These are phyloP conservation scores for Lordiphosa mommai DNA, from an alignment of 1,140 invertebrate species.

Conservation along the genomic window DNA sequence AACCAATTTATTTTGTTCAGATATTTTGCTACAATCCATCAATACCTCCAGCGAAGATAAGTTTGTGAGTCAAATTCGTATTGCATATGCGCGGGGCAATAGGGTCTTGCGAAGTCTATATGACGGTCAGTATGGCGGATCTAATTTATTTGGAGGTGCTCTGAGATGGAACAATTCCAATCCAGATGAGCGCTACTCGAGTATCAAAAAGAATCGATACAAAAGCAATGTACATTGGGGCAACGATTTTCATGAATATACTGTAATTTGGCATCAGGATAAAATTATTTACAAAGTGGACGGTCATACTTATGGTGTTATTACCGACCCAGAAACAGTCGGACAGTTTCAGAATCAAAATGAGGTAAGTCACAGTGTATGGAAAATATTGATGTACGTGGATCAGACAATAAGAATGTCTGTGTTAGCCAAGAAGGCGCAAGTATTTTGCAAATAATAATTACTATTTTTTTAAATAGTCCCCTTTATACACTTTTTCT, in stretches of 20 bases:
- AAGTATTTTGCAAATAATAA: too few relatives aligned
- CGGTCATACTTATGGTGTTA: conserved; percentile 51
- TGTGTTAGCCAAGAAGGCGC: too few relatives aligned
- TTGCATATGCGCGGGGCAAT: conserved; percentile 26
- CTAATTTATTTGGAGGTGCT: conserved; percentile 14
- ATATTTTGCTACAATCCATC: conserved; percentile 14
- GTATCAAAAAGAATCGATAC: too few relatives aligned
- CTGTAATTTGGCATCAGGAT: conserved; percentile 83
- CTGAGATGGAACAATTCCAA: neutral
- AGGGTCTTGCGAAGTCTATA: rapidly evolving
- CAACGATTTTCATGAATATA: conserved; percentile 83
- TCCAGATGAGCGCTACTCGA: too few relatives aligned
- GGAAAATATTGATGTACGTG: neutral
- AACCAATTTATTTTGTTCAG: conserved; percentile 6
- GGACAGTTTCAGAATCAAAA: neutral
- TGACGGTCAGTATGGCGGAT: neutral
- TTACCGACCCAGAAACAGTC: neutral
- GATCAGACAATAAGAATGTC: too few relatives aligned
- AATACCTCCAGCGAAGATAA: neutral
- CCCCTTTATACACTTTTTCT: too few relatives aligned
- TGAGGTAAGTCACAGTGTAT: conserved; percentile 9
- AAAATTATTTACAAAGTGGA: conserved; percentile 81
- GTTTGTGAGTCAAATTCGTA: conserved; percentile 8
- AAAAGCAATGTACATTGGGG: conserved; percentile 75
- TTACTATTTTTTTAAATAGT: too few relatives aligned